Conservation (phyloP, 2,797 vertebrate genomes). For the Bradypodion pumilum region DNA sequence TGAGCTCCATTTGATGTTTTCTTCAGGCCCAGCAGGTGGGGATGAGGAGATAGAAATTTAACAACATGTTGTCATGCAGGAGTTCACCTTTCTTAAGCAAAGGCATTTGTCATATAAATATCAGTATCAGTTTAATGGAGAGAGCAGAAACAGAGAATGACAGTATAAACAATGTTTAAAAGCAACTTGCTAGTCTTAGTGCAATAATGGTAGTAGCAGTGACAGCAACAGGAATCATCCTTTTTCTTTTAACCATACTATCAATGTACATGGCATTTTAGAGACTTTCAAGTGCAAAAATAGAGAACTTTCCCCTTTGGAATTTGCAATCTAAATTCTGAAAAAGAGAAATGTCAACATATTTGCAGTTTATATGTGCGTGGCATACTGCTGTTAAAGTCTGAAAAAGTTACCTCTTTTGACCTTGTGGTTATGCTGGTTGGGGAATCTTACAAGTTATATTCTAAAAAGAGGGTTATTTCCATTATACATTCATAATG, state of each 20-base stretch:
- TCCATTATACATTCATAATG: background rate
- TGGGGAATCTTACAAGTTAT: too few relatives aligned
- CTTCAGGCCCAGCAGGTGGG: background rate
- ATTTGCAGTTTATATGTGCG: background rate
- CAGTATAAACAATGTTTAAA: conserved; percentile 7
- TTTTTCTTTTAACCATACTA: background rate
- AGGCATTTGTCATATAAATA: conserved; percentile 8
- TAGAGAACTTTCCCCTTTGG: background rate
- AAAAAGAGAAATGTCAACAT: background rate
- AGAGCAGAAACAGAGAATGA: background rate
- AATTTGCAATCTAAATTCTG: background rate
- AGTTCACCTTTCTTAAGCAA: conserved; percentile 2
- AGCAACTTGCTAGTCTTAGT: background rate
- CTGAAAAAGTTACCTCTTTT: background rate
- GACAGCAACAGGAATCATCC: background rate
- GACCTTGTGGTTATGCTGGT: too few relatives aligned
- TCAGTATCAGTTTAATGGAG: conserved; percentile 10
- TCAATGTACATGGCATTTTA: background rate
- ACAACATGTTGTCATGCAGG: conserved; percentile 2
- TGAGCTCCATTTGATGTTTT: conserved; percentile 42
- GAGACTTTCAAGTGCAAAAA: background rate
- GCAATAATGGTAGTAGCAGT: background rate
- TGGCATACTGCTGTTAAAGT: background rate
- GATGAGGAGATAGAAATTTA: conserved; percentile 22
- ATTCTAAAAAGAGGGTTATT: background rate